Conservation (phyloP, 2,113 vertebrate species). For the Mola mola region DNA sequence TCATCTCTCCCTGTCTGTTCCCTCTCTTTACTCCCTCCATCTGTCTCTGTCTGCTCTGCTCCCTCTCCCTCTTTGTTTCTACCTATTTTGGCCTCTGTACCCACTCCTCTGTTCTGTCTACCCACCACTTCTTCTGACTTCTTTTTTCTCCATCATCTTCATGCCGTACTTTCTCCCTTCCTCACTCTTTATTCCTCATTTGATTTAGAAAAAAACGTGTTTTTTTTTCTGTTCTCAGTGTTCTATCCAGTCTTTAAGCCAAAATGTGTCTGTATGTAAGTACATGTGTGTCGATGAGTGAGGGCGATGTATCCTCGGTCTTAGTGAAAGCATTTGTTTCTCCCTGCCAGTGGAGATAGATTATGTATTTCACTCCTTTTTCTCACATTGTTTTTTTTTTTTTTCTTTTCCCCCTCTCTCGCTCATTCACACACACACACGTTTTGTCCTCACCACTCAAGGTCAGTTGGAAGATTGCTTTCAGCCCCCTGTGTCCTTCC, state of each 20-base stretch:
- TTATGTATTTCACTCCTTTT: slow-evolving; percentile 78
- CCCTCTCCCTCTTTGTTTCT: slow-evolving; percentile 41
- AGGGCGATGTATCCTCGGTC: slow-evolving; percentile 71
- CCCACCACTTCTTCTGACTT: slow-evolving; percentile 7
- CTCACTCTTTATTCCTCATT: slow-evolving; percentile 12
- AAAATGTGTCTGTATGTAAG: slow-evolving; percentile 7
- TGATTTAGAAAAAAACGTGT: slow-evolving; percentile 58
- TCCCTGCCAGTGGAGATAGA: slow-evolving; percentile 65
- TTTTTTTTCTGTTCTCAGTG: slow-evolving; percentile 43
- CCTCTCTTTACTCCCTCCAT: slow-evolving; percentile 61
- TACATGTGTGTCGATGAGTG: slow-evolving; percentile 38
- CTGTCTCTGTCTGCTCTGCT: slow-evolving; percentile 63
- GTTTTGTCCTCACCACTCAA: slow-evolving; percentile 74
- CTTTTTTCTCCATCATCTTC: slow-evolving; percentile 12
- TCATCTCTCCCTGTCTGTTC: slow-evolving; percentile 44
- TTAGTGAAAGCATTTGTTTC: slow-evolving; percentile 74
- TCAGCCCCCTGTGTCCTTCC: slow-evolving; percentile 74
- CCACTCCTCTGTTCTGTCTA: slow-evolving; percentile 32
- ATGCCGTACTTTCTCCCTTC: slow-evolving; percentile 1
- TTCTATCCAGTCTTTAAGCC: slow-evolving; percentile 24
- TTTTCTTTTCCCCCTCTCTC: background rate
- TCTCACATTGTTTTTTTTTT: slow-evolving; percentile 42
- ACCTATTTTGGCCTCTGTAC: slow-evolving; percentile 47
- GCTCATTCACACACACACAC: slow-evolving; percentile 31
- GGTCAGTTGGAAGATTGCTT: slow-evolving; percentile 80